phyloP scores from a whole-genome alignment of 2,113 vertebrate species.

The Eolophus roseicapilla region DNA sequence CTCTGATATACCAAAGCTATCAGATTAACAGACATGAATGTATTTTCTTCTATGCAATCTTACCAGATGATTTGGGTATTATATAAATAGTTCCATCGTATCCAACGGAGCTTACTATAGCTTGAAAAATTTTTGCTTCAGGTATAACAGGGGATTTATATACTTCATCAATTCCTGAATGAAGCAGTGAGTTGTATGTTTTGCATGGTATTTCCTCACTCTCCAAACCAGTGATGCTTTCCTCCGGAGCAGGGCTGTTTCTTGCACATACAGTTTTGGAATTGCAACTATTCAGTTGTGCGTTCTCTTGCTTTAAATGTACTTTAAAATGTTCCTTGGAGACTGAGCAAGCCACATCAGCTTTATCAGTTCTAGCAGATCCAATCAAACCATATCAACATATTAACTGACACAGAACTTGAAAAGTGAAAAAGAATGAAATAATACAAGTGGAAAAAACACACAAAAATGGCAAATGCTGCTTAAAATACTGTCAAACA shows the following conservation, averaged over 20 bases:
- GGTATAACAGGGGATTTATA: conserved; percentile 84
- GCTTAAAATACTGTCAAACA: not conserved
- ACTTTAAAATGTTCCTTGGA: conserved; percentile 14
- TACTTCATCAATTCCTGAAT: conserved; percentile 4
- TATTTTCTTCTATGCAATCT: not conserved
- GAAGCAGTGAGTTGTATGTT: not conserved
- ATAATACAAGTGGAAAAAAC: not conserved
- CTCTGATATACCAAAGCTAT: not conserved
- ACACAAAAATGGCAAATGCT: not conserved
- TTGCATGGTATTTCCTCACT: not conserved
- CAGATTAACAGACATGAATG: not conserved
- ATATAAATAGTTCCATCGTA: conserved; percentile 85
- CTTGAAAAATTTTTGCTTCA: conserved; percentile 61
- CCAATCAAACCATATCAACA: not conserved
- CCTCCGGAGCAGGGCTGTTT: not conserved
- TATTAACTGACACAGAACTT: not conserved
- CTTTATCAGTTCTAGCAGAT: conserved; percentile 54
- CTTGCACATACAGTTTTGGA: not conserved
- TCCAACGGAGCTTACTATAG: conserved; percentile 80
- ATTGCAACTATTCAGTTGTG: not conserved
- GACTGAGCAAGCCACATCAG: not conserved
- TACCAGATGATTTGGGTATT: conserved; percentile 76
- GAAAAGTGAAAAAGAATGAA: not conserved
- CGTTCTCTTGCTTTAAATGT: not conserved
- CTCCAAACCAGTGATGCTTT: not conserved